phyloP scores from a whole-genome alignment of 2,797 vertebrate genomes.

The Spizella passerina region DNA sequence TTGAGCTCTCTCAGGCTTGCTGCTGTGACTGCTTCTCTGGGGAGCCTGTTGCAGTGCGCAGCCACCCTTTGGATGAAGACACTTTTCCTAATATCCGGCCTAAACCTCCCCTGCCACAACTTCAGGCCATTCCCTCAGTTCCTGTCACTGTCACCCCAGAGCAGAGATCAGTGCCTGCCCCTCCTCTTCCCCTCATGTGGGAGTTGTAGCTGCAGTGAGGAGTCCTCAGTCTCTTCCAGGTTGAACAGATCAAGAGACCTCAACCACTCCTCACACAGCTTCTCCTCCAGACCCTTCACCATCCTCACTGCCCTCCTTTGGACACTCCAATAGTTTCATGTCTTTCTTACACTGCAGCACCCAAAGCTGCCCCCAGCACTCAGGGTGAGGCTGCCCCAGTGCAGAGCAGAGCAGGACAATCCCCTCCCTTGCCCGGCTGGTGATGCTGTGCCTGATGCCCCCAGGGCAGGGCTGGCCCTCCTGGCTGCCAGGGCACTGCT shows the following conservation, averaged over 20 bases:
- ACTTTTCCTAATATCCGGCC: not conserved
- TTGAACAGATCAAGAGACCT: not conserved
- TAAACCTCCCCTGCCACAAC: not conserved
- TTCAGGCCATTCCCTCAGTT: fast-evolving
- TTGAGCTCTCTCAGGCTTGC: not conserved
- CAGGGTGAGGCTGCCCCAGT: fast-evolving
- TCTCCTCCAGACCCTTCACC: not conserved
- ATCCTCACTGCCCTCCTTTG: fast-evolving
- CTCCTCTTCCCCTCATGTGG: fast-evolving
- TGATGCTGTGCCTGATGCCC: not conserved
- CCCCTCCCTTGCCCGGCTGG: not conserved
- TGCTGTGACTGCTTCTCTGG: not conserved
- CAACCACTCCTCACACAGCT: fast-evolving
- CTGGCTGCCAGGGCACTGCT: not conserved
- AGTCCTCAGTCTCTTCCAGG: not conserved
- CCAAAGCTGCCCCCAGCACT: not conserved
- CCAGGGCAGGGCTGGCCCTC: not conserved
- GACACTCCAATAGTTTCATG: fast-evolving
- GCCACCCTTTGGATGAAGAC: not conserved
- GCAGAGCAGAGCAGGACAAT: not conserved
- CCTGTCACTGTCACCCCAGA: not conserved
- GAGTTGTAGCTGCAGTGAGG: not conserved
- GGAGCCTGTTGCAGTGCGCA: not conserved
- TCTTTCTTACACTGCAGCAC: not conserved
- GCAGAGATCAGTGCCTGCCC: not conserved